Evolutionary conservation across 2,888 invertebrate species (phyloP).

Genomic region (Uropetala carovei): DNA sequence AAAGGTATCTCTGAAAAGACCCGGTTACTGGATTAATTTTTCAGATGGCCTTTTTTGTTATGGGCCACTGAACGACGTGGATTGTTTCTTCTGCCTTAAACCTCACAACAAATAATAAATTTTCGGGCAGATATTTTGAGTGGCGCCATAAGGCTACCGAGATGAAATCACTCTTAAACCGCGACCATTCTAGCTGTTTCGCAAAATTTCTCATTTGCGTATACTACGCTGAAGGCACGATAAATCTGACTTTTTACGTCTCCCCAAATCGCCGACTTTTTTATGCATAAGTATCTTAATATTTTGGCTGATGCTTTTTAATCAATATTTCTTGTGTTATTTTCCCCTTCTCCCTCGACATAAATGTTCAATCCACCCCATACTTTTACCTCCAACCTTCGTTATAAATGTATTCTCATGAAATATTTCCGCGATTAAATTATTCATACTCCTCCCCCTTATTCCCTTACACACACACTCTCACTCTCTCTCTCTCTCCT

Average conservation of each 20-base stretch:
- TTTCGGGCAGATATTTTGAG: background rate
- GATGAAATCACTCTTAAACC: background rate
- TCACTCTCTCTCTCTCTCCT: background rate
- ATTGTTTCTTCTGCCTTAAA: no score
- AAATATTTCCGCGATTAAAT: conserved; percentile 16
- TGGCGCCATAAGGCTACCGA: background rate
- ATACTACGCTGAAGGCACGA: background rate
- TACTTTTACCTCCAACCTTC: background rate
- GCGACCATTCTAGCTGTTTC: background rate
- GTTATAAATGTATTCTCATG: background rate
- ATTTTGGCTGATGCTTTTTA: background rate
- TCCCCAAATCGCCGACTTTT: background rate
- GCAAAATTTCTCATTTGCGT: background rate
- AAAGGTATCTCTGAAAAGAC: no score
- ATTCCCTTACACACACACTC: background rate
- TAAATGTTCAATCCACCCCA: background rate
- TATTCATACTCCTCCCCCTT: background rate
- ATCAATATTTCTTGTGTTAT: background rate
- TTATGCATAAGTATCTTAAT: background rate
- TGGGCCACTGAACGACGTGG: no score
- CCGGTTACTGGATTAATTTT: no score
- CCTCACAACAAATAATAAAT: no score
- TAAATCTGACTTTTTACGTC: background rate
- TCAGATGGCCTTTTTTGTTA: no score
- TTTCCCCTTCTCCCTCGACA: background rate